Conservation (phyloP, 2,797 vertebrate species). For the Sebastes umbrosus region DNA sequence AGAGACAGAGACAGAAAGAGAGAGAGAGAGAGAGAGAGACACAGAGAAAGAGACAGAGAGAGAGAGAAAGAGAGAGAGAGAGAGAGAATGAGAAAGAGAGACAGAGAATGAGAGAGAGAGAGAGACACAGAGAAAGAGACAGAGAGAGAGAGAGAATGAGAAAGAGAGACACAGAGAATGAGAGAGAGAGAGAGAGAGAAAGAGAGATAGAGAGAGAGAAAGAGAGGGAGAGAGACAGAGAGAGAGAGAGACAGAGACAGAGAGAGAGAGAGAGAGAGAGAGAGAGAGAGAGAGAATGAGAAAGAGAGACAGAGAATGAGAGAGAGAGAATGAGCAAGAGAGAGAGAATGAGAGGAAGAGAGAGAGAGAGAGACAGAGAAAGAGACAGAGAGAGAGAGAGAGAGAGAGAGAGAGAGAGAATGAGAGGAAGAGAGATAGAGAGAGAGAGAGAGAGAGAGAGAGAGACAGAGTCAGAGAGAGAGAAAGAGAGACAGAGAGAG, state of each 20-base stretch:
- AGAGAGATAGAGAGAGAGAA: neutral
- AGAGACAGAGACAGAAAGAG: accelerated
- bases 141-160: accelerated
- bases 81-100: too few relatives aligned
- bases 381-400: accelerated
- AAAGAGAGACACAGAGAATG: too few relatives aligned
- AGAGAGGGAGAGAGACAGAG: too few relatives aligned
- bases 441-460: accelerated
- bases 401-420: accelerated
- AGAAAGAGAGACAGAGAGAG: accelerated
- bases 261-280: neutral
- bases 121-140: neutral
- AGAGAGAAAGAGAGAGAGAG: neutral
- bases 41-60: too few relatives aligned
- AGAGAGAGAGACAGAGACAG: neutral
- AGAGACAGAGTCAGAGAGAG: accelerated
- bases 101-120: too few relatives aligned
- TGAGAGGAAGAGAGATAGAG: accelerated
- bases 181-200: neutral
- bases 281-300: neutral
- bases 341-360: too few relatives aligned
- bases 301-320: neutral
- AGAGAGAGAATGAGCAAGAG: neutral
- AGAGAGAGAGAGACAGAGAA: accelerated
- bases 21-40: too few relatives aligned